Percentiles rank a stretch among this genome's conserved stretches.
phyloP scores from a whole-genome alignment of 1,140 invertebrate species.

The Zaprionus tsacasi region DNA sequence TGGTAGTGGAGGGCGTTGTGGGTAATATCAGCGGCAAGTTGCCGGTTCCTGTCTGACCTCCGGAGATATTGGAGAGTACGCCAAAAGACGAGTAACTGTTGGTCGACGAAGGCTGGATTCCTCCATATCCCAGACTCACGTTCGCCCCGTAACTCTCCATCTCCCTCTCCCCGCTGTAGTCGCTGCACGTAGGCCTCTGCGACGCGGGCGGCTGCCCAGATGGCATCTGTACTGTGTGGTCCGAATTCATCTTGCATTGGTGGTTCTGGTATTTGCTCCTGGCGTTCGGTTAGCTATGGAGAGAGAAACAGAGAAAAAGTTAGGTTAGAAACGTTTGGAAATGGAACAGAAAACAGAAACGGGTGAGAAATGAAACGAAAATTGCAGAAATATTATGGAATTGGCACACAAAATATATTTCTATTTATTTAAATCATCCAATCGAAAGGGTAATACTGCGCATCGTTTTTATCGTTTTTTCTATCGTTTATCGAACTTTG shows the following conservation, averaged over 20 bases:
- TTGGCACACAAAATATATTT: background rate
- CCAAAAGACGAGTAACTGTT: conserved; percentile 67
- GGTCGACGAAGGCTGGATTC: conserved; percentile 46
- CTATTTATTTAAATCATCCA: no score
- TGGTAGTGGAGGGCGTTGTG: conserved; percentile 39
- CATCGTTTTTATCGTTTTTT: no score
- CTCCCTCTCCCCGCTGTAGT: conserved; percentile 47
- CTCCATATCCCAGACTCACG: conserved; percentile 32
- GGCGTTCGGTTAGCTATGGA: conserved; percentile 28
- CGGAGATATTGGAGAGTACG: conserved; percentile 61
- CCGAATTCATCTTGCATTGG: conserved; percentile 77
- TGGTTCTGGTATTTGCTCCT: conserved; percentile 51
- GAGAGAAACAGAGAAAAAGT: background rate
- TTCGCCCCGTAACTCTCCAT: conserved; percentile 36
- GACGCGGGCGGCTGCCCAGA: conserved; percentile 67
- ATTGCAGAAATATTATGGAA: background rate
- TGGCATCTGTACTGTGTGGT: conserved; percentile 64
- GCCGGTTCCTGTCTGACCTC: conserved; percentile 24
- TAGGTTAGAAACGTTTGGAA: background rate
- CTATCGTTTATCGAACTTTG: no score
- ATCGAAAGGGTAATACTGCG: no score
- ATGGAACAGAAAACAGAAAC: background rate
- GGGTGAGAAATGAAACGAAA: background rate
- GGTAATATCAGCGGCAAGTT: conserved; percentile 52
- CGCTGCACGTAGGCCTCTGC: conserved; percentile 55